These are phyloP conservation scores for Heliconius congener DNA, from an alignment of 1,140 invertebrate species.

Conservation along the genomic window DNA sequence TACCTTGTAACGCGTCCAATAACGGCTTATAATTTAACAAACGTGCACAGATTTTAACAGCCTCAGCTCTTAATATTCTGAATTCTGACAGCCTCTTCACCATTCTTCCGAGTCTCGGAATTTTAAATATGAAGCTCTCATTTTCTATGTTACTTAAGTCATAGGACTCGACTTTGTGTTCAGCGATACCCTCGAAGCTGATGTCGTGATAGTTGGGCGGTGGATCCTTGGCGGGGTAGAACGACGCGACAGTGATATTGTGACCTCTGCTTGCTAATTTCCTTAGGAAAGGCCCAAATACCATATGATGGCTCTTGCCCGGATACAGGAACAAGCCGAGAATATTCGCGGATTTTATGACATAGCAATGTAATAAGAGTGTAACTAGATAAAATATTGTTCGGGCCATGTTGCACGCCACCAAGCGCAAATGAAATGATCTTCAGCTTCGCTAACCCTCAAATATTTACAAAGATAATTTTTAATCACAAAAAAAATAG, in stretches of 20 bases:
- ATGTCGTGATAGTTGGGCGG: constrained; percentile 59
- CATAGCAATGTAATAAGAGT: constrained; percentile 6
- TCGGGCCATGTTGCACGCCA: constrained; percentile 16
- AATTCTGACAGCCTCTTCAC: constrained; percentile 41
- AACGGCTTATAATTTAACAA: constrained; percentile 62
- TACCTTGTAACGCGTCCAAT: constrained; percentile 56
- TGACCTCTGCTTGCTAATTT: constrained; percentile 84
- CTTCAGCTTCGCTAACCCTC: neutral
- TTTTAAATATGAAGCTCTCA: constrained; percentile 32
- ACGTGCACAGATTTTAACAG: constrained; percentile 63
- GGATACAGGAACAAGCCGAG: constrained; percentile 84
- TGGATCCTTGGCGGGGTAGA: constrained; percentile 65
- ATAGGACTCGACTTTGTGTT: constrained; percentile 51
- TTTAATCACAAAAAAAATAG: too few relatives aligned
- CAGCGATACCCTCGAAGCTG: constrained; percentile 54
- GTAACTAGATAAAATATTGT: constrained; percentile 1
- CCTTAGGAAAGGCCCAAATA: constrained; percentile 84
- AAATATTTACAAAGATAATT: neutral
- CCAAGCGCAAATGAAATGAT: neutral
- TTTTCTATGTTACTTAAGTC: constrained; percentile 54
- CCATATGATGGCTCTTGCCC: constrained; percentile 86
- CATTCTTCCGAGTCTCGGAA: constrained; percentile 45
- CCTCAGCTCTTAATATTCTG: constrained; percentile 47
- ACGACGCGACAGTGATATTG: constrained; percentile 84
- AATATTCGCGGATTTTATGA: constrained; percentile 64